phyloP scores from a whole-genome alignment of 2,888 invertebrate genomes.

The Pyrrhosoma nymphula region DNA sequence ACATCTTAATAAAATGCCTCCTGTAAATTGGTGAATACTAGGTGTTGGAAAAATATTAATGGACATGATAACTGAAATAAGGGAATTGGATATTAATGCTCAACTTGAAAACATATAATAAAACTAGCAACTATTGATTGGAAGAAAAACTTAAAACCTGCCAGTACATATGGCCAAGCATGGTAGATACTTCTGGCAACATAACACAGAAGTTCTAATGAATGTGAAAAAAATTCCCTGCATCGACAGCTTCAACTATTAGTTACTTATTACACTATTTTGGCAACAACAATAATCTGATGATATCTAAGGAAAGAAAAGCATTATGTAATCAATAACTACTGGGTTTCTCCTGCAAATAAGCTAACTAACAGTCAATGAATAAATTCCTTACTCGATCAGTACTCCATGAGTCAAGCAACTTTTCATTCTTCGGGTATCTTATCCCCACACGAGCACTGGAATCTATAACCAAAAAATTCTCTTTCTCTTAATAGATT shows the following conservation, averaged over 20 bases:
- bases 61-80: too few relatives aligned
- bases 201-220: too few relatives aligned
- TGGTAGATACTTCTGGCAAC: too few relatives aligned
- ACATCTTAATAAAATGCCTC: too few relatives aligned
- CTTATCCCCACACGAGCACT: slow-evolving; percentile 71
- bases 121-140: too few relatives aligned
- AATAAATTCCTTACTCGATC: slow-evolving; percentile 40
- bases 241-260: not conserved
- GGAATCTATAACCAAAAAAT: slow-evolving; percentile 70
- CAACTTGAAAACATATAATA: too few relatives aligned
- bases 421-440: slow-evolving; percentile 24
- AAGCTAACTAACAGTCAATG: slow-evolving; percentile 28
- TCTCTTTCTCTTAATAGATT: not conserved
- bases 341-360: not conserved
- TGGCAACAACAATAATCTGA: not conserved
- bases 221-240: not conserved
- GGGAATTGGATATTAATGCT: too few relatives aligned
- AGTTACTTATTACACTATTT: not conserved
- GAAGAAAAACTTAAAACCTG: too few relatives aligned
- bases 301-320: not conserved
- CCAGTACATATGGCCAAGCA: too few relatives aligned
- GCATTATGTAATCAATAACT: not conserved
- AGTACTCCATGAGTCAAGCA: slow-evolving; percentile 36
- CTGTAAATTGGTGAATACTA: too few relatives aligned
- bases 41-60: too few relatives aligned